A percentile compares a stretch with the other conserved stretches of the same genome.
phyloP scores from a whole-genome alignment of 2,797 vertebrate species.

The Leptodactylus fallax region DNA sequence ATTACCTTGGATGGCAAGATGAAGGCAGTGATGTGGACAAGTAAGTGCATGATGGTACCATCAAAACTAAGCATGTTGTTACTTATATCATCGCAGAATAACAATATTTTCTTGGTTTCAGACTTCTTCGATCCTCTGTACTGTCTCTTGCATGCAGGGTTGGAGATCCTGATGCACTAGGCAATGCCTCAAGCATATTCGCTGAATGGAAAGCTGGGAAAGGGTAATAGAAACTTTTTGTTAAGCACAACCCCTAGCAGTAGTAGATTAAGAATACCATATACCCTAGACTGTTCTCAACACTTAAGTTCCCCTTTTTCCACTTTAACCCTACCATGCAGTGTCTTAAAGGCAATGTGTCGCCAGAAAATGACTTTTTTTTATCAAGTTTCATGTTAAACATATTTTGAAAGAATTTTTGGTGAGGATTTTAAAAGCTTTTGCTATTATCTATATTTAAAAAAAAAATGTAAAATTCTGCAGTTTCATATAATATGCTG shows the following conservation, averaged over 20 bases:
- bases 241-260: neutral
- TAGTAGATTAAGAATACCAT: neutral
- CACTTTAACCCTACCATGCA: too few relatives aligned
- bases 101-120: conserved; percentile 63
- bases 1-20: conserved; percentile 80
- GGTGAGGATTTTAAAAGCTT: too few relatives aligned
- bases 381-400: too few relatives aligned
- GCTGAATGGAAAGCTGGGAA: conserved; percentile 77
- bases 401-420: too few relatives aligned
- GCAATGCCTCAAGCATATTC: conserved; percentile 78
- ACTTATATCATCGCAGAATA: neutral
- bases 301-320: too few relatives aligned
- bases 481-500: too few relatives aligned
- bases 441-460: too few relatives aligned
- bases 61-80: neutral
- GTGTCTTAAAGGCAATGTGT: too few relatives aligned
- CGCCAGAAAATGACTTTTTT: too few relatives aligned
- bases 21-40: conserved; percentile 79
- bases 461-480: too few relatives aligned
- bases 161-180: conserved; percentile 75
- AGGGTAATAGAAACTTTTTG: conserved; percentile 32
- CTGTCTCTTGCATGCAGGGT: conserved; percentile 87
- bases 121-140: conserved; percentile 87
- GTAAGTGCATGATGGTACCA: conserved; percentile 69
- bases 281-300: too few relatives aligned